Conservation (phyloP, 2,797 vertebrate genomes). For the Sebastes minor region DNA sequence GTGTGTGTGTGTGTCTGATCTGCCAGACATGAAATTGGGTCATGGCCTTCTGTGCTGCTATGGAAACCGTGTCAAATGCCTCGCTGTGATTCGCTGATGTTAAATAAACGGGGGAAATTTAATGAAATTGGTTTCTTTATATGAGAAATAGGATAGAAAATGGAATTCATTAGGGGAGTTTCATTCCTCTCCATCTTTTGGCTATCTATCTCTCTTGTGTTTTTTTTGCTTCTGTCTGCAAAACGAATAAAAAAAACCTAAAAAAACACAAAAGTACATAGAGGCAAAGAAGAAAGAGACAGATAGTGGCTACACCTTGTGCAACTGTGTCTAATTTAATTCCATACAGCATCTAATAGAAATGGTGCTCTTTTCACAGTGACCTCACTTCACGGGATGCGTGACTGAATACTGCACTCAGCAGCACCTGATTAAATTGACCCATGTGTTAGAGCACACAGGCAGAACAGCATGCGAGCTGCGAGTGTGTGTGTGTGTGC, state of each 20-base stretch:
- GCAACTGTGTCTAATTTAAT: conserved; percentile 56
- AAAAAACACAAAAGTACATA: not conserved
- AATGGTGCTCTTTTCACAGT: conserved; percentile 42
- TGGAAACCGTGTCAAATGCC: conserved; percentile 66
- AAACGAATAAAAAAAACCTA: not conserved
- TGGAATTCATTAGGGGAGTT: conserved; percentile 52
- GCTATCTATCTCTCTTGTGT: not conserved
- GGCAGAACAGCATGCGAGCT: not conserved
- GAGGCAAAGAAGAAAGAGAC: not conserved
- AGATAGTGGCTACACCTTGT: conserved; percentile 8
- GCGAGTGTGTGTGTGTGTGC: not conserved
- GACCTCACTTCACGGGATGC: conserved; percentile 47
- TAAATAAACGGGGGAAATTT: conserved; percentile 60
- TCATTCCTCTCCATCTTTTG: conserved; percentile 16
- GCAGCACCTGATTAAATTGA: conserved; percentile 59
- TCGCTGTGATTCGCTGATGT: conserved; percentile 50
- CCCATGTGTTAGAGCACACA: conserved; percentile 33
- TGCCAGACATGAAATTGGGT: conserved; percentile 65
- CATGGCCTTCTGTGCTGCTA: conserved; percentile 62
- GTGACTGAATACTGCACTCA: conserved; percentile 42
- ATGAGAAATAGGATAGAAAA: conserved; percentile 54
- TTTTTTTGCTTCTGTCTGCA: not conserved
- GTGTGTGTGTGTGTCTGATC: conserved; percentile 58
- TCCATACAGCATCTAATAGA: conserved; percentile 29
- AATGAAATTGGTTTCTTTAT: conserved; percentile 67